Percentiles rank a stretch among this genome's conserved stretches.
Conservation (phyloP, 2,888 invertebrate genomes). For the Drosophila meridiana region DNA sequence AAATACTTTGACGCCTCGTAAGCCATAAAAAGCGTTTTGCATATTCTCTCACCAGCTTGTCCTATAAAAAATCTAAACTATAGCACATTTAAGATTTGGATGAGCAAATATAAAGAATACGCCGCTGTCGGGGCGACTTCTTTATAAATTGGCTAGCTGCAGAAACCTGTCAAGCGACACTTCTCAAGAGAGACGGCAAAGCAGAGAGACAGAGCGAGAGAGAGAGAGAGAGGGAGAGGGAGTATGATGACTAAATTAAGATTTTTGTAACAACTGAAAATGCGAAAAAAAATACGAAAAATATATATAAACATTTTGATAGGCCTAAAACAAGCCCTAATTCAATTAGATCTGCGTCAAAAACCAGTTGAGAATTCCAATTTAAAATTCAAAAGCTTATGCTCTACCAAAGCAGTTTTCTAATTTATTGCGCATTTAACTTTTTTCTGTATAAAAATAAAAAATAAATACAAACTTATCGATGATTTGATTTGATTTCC, state of each 20-base stretch:
- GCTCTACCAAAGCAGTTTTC: not conserved
- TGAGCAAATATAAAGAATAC: conserved; percentile 3
- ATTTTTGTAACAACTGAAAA: conserved; percentile 9
- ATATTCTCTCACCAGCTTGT: conserved; percentile 30
- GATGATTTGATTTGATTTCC: not conserved
- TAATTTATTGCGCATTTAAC: conserved; percentile 1
- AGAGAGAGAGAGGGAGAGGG: not conserved
- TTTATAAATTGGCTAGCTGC: conserved; percentile 11
- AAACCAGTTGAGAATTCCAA: not conserved
- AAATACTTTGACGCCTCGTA: conserved; percentile 61
- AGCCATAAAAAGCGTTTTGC: conserved; percentile 53
- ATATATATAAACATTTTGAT: not conserved
- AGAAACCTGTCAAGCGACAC: conserved; percentile 44
- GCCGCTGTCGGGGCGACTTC: conserved; percentile 3
- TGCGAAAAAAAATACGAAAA: not conserved
- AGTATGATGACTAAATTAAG: conserved; percentile 16
- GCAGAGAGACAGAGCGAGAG: not conserved
- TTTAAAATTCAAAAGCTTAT: not conserved
- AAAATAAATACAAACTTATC: not conserved
- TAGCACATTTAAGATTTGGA: not conserved
- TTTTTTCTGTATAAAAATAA: not conserved
- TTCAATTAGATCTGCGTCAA: conserved; percentile 1
- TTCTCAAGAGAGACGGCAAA: conserved; percentile 1
- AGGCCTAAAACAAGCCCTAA: not conserved
- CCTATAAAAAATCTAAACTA: conserved; percentile 14